These are phyloP conservation scores for Dermatemys mawii DNA, from an alignment of 2,113 vertebrate genomes.

Conservation along the genomic window DNA sequence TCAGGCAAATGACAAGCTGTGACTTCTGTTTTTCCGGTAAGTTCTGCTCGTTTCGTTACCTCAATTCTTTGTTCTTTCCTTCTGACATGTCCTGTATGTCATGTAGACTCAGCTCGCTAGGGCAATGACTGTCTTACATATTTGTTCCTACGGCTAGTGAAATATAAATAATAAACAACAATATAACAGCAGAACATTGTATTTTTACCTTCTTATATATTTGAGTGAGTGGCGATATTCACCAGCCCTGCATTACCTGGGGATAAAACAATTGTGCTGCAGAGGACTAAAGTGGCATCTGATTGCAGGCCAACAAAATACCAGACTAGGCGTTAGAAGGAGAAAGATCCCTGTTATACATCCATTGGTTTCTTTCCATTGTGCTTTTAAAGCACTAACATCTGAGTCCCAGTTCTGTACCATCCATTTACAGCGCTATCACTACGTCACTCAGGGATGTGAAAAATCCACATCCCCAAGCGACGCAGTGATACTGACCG, in stretches of 20 bases:
- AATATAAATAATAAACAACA: fast-evolving
- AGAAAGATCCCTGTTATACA: not conserved
- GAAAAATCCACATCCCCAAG: not conserved
- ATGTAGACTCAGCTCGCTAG: not conserved
- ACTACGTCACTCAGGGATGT: too few relatives aligned
- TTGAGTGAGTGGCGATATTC: not conserved
- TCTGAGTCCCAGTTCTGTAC: too few relatives aligned
- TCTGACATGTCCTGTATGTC: not conserved
- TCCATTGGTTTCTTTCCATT: not conserved
- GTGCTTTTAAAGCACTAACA: fast-evolving
- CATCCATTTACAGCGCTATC: too few relatives aligned
- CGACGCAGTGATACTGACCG: not conserved
- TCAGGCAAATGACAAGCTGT: not conserved
- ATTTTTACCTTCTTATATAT: not conserved
- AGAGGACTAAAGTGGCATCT: not conserved
- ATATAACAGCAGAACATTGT: not conserved
- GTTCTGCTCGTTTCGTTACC: not conserved
- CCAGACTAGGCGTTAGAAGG: not conserved
- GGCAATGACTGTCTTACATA: not conserved
- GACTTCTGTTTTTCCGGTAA: not conserved
- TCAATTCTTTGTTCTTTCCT: not conserved
- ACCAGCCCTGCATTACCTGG: not conserved
- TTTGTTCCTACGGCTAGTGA: not conserved
- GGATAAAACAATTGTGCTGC: not conserved
- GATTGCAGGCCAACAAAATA: not conserved